phyloP scores from a whole-genome alignment of 1,140 invertebrate species.

The Bombus polaris region DNA sequence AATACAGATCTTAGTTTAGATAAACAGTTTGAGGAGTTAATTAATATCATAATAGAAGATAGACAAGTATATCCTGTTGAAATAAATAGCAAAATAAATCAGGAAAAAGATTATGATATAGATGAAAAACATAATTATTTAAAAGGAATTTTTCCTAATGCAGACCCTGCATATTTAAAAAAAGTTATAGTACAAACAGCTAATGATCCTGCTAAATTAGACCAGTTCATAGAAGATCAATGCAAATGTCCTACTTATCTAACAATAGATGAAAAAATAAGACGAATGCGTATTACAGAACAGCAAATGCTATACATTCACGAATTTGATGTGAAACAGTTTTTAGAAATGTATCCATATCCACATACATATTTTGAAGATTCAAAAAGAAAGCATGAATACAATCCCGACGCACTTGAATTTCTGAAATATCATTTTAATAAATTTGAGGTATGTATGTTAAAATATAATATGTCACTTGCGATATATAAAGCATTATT shows the following conservation, averaged over 20 bases:
- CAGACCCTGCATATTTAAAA: constrained; percentile 83
- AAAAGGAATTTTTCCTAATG: constrained; percentile 78
- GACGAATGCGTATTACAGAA: constrained; percentile 73
- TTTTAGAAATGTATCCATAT: constrained; percentile 84
- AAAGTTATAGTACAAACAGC: constrained; percentile 69
- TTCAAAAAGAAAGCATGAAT: constrained; percentile 73
- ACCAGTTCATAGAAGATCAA: constrained; percentile 76
- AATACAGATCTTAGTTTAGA: neutral
- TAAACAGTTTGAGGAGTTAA: constrained; percentile 50
- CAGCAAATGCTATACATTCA: constrained; percentile 78
- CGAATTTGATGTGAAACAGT: constrained; percentile 82
- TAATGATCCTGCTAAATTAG: constrained; percentile 62
- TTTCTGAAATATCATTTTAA: constrained; percentile 76
- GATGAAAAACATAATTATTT: constrained; percentile 77
- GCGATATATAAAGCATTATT: neutral
- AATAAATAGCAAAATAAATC: constrained; percentile 14
- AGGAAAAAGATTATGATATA: constrained; percentile 8
- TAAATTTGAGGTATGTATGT: constrained; percentile 62
- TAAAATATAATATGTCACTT: neutral
- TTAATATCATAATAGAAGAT: constrained; percentile 61
- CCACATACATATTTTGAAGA: constrained; percentile 83
- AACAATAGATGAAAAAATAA: constrained; percentile 82
- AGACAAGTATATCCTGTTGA: constrained; percentile 35
- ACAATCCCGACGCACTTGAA: constrained; percentile 64
- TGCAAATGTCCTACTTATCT: constrained; percentile 82